Evolutionary conservation across 1,140 invertebrate species (phyloP).

Genomic region (Drosophila miranda): DNA sequence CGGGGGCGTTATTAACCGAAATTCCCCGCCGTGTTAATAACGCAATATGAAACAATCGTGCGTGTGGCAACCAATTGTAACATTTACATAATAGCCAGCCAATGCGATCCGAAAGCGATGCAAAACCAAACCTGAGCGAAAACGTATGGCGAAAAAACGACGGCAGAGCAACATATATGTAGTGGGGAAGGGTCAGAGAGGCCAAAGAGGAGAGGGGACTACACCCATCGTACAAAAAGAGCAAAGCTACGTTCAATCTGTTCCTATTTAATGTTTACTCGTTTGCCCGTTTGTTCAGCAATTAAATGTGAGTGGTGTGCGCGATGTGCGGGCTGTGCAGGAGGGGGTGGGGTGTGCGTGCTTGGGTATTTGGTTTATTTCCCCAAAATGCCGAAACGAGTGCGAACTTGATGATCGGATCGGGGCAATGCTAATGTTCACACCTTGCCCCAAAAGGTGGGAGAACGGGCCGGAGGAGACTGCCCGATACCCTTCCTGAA

Average conservation of each 20-base stretch:
- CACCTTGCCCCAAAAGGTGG: slow-evolving; percentile 13
- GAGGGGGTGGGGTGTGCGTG: slow-evolving; percentile 1
- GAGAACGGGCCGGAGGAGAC: not conserved
- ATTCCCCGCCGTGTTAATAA: slow-evolving; percentile 41
- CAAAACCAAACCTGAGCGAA: slow-evolving; percentile 14
- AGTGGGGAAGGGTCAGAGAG: slow-evolving; percentile 11
- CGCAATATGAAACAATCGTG: slow-evolving; percentile 34
- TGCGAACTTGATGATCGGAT: slow-evolving; percentile 12
- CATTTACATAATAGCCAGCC: slow-evolving; percentile 44
- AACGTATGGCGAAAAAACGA: slow-evolving; percentile 49
- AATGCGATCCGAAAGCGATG: slow-evolving; percentile 7
- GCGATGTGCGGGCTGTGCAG: not conserved
- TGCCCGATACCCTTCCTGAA: slow-evolving; percentile 4
- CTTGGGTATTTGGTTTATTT: slow-evolving; percentile 5
- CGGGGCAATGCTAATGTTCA: slow-evolving; percentile 45
- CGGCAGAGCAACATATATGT: not conserved
- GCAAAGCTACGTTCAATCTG: slow-evolving; percentile 42
- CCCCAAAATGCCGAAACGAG: slow-evolving; percentile 24
- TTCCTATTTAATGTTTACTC: slow-evolving; percentile 62
- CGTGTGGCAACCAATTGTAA: slow-evolving; percentile 52
- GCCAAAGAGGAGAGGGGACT: slow-evolving; percentile 11
- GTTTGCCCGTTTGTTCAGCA: slow-evolving; percentile 45
- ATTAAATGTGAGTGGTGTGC: slow-evolving; percentile 47
- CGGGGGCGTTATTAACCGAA: slow-evolving; percentile 24
- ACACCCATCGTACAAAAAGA: slow-evolving; percentile 19